Conservation (phyloP, 2,113 vertebrate genomes). For the Ophthalmolycus amberensis region DNA sequence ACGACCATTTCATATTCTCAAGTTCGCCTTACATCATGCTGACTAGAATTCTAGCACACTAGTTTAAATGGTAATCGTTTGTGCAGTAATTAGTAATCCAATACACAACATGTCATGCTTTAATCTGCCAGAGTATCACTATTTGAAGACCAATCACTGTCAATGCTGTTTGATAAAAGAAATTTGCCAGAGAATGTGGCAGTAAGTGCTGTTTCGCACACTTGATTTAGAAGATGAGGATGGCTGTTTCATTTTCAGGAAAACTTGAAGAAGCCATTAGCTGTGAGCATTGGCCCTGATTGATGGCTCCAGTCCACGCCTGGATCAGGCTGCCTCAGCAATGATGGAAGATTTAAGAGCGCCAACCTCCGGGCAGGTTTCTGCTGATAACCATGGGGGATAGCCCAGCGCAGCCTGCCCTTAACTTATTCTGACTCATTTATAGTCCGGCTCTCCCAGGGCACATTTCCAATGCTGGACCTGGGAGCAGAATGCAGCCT, state of each 20-base stretch:
- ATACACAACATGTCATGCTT: conserved; percentile 9
- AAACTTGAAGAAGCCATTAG: conserved; percentile 76
- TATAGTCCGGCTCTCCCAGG: conserved; percentile 54
- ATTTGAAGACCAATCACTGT: conserved; percentile 12
- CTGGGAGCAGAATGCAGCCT: conserved; percentile 16
- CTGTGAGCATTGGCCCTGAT: conserved; percentile 67
- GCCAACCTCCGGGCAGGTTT: conserved; percentile 62
- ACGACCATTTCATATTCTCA: background rate
- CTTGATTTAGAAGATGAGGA: conserved; percentile 68
- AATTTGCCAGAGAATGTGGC: conserved; percentile 28
- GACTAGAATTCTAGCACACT: background rate
- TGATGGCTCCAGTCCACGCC: conserved; percentile 67
- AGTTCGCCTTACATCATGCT: background rate
- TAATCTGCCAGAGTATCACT: background rate
- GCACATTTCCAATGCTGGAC: conserved; percentile 58
- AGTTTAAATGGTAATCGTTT: background rate
- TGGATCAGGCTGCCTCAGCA: conserved; percentile 71
- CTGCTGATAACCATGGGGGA: conserved; percentile 62
- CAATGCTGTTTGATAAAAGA: conserved; percentile 53
- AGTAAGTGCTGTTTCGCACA: conserved; percentile 42
- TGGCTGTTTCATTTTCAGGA: conserved; percentile 70
- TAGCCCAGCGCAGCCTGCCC: conserved; percentile 42
- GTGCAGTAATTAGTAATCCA: background rate
- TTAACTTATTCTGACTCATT: conserved; percentile 73
- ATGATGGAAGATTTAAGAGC: conserved; percentile 77